Base-by-base conservation (phyloP, 2,797 vertebrate species). In the Chelidonichthys spinosus region DNA sequence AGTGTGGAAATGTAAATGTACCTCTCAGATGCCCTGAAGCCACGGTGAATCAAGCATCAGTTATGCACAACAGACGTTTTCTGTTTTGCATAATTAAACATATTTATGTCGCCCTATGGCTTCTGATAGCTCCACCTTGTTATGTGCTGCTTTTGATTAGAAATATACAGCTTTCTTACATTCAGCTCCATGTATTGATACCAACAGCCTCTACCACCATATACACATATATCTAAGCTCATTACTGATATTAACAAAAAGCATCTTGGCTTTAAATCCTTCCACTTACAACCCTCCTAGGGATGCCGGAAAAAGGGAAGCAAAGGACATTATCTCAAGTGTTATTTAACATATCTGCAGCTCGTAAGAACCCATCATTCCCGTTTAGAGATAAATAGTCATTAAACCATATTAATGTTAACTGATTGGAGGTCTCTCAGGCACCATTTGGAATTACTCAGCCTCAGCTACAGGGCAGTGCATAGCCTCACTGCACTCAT, bases 361-460 rank as follows among this genome's bases (percentile, higher is more conserved):
- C 47, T 39, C 11, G 17, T 10, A 42, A 40, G 8, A 50, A 35
- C 14, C 11, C 37, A 32, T 39, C 39, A 56, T 63, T 64, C 32
- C 14, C n/a, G 8, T n/a, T 62, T 4, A 49, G 5, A 62, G 11
- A 39, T 18, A 10, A 43, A 47, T 54, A 32, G 4, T 3, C 15
- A 18, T 36, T 44, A 37, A 37, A 40, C 36, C 52, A 32, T 7
- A 43, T 40, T 64, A 15, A 55, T 52, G 63, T 60, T 14, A 66
- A 49, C 18, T 1, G 39, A 85, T 3, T 47, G 11, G 11, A 74
- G 17, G n/a, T 33, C 46, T 74, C 61, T 69, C 32, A 15, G 40
- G 55, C 63, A 69, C 72, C 82, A 84, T 82, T 83, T 85, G 77
- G 76, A 85, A 76, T 72, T 63, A 69, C 65, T 87, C 78, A 72